phyloP scores from a whole-genome alignment of 2,888 invertebrate species.

The Pollenia griseotomentosa region DNA sequence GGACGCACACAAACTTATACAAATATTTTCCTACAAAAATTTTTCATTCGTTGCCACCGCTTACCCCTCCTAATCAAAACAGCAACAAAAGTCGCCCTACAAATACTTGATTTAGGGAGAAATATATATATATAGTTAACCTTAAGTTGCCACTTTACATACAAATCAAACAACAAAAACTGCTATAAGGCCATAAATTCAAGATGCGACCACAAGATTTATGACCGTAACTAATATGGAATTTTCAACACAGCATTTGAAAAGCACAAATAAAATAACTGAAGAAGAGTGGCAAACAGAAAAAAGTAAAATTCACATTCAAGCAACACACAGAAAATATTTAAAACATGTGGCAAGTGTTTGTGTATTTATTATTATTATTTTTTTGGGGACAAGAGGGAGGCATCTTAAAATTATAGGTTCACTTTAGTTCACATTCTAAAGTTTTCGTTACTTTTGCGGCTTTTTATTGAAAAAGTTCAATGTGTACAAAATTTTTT shows the following conservation, averaged over 20 bases:
- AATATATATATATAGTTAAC: slow-evolving; percentile 58
- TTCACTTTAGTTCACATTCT: slow-evolving; percentile 56
- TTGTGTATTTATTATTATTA: background rate
- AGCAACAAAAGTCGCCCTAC: slow-evolving; percentile 30
- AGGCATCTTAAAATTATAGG: slow-evolving; percentile 64
- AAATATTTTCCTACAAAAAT: background rate
- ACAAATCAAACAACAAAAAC: slow-evolving; percentile 71
- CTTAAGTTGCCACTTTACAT: slow-evolving; percentile 73
- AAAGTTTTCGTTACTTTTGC: slow-evolving; percentile 66
- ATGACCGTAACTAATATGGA: slow-evolving; percentile 83
- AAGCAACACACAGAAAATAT: slow-evolving; percentile 36
- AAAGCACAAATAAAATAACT: slow-evolving; percentile 38
- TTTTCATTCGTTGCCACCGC: background rate
- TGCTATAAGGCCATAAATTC: slow-evolving; percentile 80
- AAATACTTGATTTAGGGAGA: slow-evolving; percentile 60
- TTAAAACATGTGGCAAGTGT: slow-evolving; percentile 8
- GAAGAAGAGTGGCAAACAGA: slow-evolving; percentile 17
- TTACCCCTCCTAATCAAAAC: slow-evolving; percentile 6
- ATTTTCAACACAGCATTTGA: slow-evolving; percentile 75
- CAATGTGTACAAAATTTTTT: slow-evolving; percentile 38
- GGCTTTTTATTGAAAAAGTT: slow-evolving; percentile 69
- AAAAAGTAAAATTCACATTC: background rate
- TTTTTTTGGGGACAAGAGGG: slow-evolving; percentile 9
- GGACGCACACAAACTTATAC: background rate
- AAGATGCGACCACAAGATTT: slow-evolving; percentile 83